These are phyloP conservation scores for Caenorhabditis becei DNA, from an alignment of 2,888 invertebrate genomes.

Conservation along the genomic window DNA sequence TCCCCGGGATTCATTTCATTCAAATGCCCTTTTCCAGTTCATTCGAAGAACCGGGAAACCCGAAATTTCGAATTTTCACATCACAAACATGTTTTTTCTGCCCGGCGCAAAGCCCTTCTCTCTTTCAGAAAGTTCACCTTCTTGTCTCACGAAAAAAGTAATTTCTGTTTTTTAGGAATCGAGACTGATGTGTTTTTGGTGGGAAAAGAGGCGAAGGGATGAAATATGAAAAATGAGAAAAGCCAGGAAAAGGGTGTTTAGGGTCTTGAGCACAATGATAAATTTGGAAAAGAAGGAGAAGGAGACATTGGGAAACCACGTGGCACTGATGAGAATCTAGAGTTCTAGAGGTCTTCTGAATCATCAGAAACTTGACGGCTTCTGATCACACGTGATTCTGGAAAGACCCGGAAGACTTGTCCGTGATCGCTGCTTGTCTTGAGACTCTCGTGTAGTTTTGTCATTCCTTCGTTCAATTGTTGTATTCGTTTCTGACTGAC, in stretches of 20 bases:
- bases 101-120: background rate
- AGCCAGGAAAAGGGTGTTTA: background rate
- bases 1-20: background rate
- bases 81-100: background rate
- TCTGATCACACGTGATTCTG: too few relatives aligned
- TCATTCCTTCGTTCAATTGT: too few relatives aligned
- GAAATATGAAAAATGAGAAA: slow-evolving; percentile 1
- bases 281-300: background rate
- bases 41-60: too few relatives aligned
- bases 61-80: background rate
- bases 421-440: too few relatives aligned
- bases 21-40: background rate
- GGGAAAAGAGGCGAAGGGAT: background rate
- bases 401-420: too few relatives aligned
- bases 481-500: too few relatives aligned
- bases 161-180: background rate
- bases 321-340: too few relatives aligned
- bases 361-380: too few relatives aligned
- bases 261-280: background rate
- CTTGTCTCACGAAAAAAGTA: background rate
- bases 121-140: slow-evolving; percentile 1
- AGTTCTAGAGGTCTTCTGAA: too few relatives aligned
- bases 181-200: background rate
- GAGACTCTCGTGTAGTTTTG: too few relatives aligned
- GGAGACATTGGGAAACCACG: too few relatives aligned